These are phyloP conservation scores for Acheta domesticus DNA, from an alignment of 2,888 invertebrate genomes.

Conservation along the genomic window DNA sequence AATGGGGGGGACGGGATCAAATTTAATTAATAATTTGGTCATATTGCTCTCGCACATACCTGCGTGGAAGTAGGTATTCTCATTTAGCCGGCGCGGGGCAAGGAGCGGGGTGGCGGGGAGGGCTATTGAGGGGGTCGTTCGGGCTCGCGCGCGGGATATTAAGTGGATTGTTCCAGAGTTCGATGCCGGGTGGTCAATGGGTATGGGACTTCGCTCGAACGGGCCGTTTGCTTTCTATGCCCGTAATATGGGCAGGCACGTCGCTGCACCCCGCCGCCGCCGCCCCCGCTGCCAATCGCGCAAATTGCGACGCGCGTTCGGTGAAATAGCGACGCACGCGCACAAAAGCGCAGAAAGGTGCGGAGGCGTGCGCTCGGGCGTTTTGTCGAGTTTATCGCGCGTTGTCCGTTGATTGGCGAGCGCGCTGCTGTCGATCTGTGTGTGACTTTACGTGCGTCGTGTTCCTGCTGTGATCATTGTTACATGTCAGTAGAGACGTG, in stretches of 20 bases:
- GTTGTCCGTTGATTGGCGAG: no score
- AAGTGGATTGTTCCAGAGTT: slow-evolving; percentile 18
- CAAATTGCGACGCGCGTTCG: no score
- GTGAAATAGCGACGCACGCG: no score
- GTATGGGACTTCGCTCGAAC: background rate
- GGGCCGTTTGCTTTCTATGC: slow-evolving; percentile 8
- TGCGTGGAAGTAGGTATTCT: slow-evolving; percentile 18
- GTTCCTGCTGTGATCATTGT: no score
- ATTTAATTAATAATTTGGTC: slow-evolving; percentile 18
- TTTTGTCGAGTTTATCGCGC: no score
- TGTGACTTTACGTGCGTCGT: no score
- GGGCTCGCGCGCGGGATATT: background rate
- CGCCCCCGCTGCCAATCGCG: no score
- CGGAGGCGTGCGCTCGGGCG: no score
- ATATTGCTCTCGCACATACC: slow-evolving; percentile 18
- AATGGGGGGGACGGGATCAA: slow-evolving; percentile 1
- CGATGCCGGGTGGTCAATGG: slow-evolving; percentile 1
- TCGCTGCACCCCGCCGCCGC: no score
- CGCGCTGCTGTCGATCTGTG: no score
- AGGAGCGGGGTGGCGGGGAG: background rate
- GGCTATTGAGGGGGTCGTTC: background rate
- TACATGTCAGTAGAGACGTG: no score
- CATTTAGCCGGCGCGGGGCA: background rate
- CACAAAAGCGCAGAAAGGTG: no score
- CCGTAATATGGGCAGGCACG: background rate